Percentiles rank a stretch among this genome's conserved stretches.
Conservation (phyloP, 2,797 vertebrate genomes). For the Tapera naevia region DNA sequence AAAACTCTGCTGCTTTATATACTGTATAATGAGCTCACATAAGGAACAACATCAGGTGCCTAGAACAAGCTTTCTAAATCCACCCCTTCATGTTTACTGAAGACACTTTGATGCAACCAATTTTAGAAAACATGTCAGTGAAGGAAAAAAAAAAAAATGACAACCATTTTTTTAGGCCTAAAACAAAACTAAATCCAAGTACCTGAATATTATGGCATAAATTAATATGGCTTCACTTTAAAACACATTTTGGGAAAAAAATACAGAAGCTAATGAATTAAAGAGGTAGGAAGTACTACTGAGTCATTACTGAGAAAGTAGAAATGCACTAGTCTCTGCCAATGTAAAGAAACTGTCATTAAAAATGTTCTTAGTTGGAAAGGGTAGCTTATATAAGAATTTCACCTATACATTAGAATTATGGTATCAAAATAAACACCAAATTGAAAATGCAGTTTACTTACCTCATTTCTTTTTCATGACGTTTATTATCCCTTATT, state of each 20-base stretch:
- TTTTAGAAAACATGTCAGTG: not conserved
- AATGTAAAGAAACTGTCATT: not conserved
- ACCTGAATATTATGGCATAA: not conserved
- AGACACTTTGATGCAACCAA: not conserved
- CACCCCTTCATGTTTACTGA: not conserved
- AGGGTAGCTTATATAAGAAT: not conserved
- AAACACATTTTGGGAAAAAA: not conserved
- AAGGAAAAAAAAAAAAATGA: not conserved
- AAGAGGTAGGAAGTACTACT: not conserved
- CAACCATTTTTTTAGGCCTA: not conserved
- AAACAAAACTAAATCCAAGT: not conserved
- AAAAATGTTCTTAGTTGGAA: not conserved
- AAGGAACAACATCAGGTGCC: not conserved
- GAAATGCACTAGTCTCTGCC: not conserved
- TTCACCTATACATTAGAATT: not conserved
- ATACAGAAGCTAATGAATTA: not conserved
- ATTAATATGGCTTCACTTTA: not conserved
- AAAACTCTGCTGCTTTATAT: not conserved
- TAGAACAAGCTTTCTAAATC: not conserved
- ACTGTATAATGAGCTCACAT: not conserved
- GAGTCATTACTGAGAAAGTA: not conserved
- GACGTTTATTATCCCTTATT: conserved; percentile 92
- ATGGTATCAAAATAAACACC: not conserved
- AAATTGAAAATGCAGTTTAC: not conserved
- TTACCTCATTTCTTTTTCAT: conserved; percentile 94